Conservation (phyloP, 2,797 vertebrate species). For the Cichlasoma orientale region DNA sequence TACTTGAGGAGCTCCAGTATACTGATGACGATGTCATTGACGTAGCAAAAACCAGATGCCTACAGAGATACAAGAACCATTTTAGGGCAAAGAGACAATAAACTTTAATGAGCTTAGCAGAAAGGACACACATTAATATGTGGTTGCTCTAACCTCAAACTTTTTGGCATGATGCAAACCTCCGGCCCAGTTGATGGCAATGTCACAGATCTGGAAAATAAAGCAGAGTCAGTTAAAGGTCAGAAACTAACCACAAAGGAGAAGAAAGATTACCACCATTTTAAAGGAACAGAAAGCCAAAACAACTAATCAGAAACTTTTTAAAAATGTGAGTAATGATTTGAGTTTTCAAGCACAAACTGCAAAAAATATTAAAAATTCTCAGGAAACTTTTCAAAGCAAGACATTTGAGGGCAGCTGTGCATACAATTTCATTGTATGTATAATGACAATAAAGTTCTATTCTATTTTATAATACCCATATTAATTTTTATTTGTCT, state of each 20-base stretch:
- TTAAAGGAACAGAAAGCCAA: neutral
- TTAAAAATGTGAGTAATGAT: neutral
- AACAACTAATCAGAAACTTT: neutral
- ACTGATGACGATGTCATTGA: constrained; percentile 98
- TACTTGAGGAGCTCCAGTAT: constrained; percentile 98
- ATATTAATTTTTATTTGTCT: too few species aligned
- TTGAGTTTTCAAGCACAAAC: neutral
- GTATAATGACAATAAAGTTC: too few species aligned
- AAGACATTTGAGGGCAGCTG: neutral
- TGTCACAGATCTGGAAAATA: constrained; percentile 91
- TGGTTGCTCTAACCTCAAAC: constrained; percentile 87
- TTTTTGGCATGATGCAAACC: constrained; percentile 98
- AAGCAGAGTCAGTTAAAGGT: neutral
- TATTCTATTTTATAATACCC: too few species aligned
- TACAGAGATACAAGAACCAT: constrained; percentile 59
- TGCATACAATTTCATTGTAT: too few species aligned
- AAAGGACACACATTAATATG: neutral
- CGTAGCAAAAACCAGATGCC: constrained; percentile 98
- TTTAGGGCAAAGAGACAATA: too few species aligned
- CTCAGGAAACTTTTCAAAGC: neutral
- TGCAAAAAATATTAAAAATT: neutral
- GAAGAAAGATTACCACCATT: neutral
- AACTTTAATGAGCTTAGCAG: neutral
- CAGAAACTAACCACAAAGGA: neutral
- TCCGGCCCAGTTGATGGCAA: constrained; percentile 98